These are phyloP conservation scores for Typhlomys cinereus DNA, from an alignment of 2,113 vertebrate genomes.

Conservation along the genomic window DNA sequence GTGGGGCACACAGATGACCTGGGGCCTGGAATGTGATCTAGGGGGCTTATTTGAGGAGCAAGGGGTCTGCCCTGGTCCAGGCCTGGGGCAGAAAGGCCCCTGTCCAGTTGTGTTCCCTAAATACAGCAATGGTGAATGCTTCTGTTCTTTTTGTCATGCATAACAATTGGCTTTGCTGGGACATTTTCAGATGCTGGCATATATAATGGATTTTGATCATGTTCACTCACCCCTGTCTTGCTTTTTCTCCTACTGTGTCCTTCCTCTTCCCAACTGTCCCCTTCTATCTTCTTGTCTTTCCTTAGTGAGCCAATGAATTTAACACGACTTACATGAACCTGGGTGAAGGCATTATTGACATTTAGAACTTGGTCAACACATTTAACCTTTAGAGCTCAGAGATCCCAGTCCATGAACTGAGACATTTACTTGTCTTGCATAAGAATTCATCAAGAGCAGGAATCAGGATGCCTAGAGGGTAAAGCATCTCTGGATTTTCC, in stretches of 20 bases:
- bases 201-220: not conserved
- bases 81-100: too few relatives aligned
- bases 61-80: too few relatives aligned
- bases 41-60: too few relatives aligned
- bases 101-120: not conserved
- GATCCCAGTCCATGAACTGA: not conserved
- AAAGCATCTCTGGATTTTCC: not conserved
- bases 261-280: not conserved
- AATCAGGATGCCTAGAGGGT: rapidly evolving
- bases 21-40: too few relatives aligned
- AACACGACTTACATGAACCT: not conserved
- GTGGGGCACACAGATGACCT: too few relatives aligned
- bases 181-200: not conserved
- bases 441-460: not conserved
- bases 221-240: not conserved
- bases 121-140: not conserved
- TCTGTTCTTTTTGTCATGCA: not conserved
- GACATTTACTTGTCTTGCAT: rapidly evolving
- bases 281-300: not conserved
- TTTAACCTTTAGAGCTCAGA: not conserved
- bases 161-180: too few relatives aligned
- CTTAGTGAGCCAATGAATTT: not conserved
- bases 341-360: not conserved
- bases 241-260: too few relatives aligned
- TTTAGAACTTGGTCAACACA: not conserved